Base-by-base conservation (phyloP, 2,888 invertebrate genomes). In the Peribatodes rhomboidaria region DNA sequence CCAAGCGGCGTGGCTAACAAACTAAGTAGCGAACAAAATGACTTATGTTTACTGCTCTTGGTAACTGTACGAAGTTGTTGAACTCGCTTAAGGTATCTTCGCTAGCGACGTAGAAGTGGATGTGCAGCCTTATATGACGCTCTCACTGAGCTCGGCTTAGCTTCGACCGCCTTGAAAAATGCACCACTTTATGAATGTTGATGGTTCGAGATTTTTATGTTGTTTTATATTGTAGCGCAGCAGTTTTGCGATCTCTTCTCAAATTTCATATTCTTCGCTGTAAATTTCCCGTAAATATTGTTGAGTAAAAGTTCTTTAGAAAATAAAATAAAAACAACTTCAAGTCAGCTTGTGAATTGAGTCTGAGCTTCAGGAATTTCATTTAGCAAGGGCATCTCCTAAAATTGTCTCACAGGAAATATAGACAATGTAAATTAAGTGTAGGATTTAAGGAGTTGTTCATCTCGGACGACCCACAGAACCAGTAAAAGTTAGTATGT, bases 351-450 rank as follows among this genome's bases (percentile, higher is more conserved):
- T 77, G 79, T 79, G 79, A 83, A 84, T 82, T 74, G 74, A 83
- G 75, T 76, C 76, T 78, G 81, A 77, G 71, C 77, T 81, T 80
- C 75, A 79, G 81, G 85, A 87, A 82, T 89, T 88, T 88, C 82
- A 89, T 88, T 89, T 85, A 79, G 83, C 47, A 79, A 74, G 78
- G 84, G 82, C 81, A 82, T 84, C 77, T 82, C 76, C 75, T 84
- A 84, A 86, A 88, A 89, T 88, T 87, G 86, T 82, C 75, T 68
- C 50, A 22, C 65, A 56, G 70, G 68, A 76, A 78, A 78, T 79
- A 86, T 82, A 79, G 82, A 74, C 81, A 76, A 69, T 70, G 81
- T 87, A 83, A 87, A 86, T 86, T 85, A 74, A 65, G 70, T 65
- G 75, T 77, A 78, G 80, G 81, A 77, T 78, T 79, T 75, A 71